Evolutionary conservation across 2,113 vertebrate species (phyloP).

Genomic region (Meleagris gallopavo): DNA sequence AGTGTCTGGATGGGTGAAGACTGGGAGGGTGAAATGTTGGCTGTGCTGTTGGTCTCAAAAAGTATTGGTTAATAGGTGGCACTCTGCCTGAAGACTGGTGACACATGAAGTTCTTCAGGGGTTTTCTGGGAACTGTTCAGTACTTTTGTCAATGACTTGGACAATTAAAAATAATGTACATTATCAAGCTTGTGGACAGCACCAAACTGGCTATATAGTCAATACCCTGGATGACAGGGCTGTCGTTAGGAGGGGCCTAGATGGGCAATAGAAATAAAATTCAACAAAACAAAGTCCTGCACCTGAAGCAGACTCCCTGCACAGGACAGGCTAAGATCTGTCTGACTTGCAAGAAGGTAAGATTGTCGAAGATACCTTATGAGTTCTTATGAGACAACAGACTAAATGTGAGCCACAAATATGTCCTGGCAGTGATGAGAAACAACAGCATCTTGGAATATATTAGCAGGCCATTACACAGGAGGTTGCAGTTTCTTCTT

Average conservation of each 20-base stretch:
- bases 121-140: not conserved
- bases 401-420: not conserved
- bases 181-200: not conserved
- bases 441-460: not conserved
- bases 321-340: not conserved
- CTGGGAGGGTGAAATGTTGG: not conserved
- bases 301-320: not conserved
- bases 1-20: not conserved
- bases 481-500: not conserved
- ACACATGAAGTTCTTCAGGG: not conserved
- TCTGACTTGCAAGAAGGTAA: not conserved
- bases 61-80: not conserved
- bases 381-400: not conserved
- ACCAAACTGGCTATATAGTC: not conserved
- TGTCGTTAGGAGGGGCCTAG: not conserved
- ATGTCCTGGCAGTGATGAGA: not conserved
- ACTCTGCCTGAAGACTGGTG: not conserved
- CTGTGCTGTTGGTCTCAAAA: not conserved
- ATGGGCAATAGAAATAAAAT: not conserved
- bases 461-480: not conserved
- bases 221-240: not conserved
- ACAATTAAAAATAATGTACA: not conserved
- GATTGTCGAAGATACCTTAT: not conserved
- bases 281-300: not conserved
- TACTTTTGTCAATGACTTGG: not conserved